These are phyloP conservation scores for Probaryconus sp. DNA, from an alignment of 1,140 invertebrate genomes.

Conservation along the genomic window DNA sequence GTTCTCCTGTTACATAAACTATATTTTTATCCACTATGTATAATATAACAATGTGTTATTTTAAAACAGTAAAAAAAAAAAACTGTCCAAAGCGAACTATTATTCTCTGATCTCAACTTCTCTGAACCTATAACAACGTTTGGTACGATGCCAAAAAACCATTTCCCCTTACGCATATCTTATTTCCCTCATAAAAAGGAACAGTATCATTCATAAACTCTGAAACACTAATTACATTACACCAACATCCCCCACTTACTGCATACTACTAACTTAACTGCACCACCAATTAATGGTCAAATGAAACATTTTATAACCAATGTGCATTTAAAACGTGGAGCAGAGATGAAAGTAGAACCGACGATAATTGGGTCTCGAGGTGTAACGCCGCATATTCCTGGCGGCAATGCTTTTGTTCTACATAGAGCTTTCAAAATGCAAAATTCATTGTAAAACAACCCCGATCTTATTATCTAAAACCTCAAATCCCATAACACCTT, in stretches of 20 bases:
- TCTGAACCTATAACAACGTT: constrained; percentile 31
- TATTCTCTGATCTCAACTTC: too few species aligned
- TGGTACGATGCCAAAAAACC: constrained; percentile 27
- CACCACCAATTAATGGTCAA: constrained; percentile 11
- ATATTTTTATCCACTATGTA: too few species aligned
- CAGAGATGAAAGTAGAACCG: constrained; percentile 18
- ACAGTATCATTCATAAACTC: not conserved
- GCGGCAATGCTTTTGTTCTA: constrained; percentile 1
- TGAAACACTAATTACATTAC: constrained; percentile 15
- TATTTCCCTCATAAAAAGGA: not conserved
- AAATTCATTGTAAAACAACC: too few species aligned
- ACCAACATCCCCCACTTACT: not conserved
- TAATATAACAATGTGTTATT: too few species aligned
- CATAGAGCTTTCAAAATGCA: constrained; percentile 12
- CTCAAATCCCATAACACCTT: too few species aligned
- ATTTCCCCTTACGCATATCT: not conserved
- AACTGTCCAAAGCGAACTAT: too few species aligned
- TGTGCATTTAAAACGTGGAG: constrained; percentile 8
- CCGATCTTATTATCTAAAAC: too few species aligned
- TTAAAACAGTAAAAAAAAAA: too few species aligned
- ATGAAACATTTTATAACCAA: constrained; percentile 31
- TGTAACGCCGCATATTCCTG: constrained; percentile 18
- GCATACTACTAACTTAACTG: too few species aligned
- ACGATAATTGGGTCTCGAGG: constrained; percentile 20
- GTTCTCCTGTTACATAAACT: too few species aligned